Percentiles rank a stretch among this genome's conserved stretches.
These are phyloP conservation scores for Microcebus tavaratra DNA, from an alignment of 2,113 vertebrate species.

Conservation along the genomic window DNA sequence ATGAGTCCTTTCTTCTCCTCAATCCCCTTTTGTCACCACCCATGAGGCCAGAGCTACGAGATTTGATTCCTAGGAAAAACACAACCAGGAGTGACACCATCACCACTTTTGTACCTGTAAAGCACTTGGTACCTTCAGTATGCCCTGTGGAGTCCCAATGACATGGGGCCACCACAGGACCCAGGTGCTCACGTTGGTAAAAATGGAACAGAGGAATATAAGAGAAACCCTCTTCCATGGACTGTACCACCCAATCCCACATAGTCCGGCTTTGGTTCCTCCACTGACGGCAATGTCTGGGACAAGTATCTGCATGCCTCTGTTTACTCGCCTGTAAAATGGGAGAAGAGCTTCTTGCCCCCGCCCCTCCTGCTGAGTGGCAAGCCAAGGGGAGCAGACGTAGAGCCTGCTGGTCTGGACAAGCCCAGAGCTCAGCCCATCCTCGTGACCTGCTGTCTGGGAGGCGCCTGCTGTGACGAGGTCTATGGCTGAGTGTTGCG, in stretches of 20 bases:
- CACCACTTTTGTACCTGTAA: background rate
- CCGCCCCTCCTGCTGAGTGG: background rate
- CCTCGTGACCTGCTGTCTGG: background rate
- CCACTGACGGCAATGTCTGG: background rate
- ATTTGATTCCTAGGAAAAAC: background rate
- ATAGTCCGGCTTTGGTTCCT: background rate
- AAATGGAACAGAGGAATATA: background rate
- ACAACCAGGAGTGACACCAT: too few species aligned
- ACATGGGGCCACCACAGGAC: background rate
- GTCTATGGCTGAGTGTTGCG: background rate
- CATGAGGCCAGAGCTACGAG: background rate
- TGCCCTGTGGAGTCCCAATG: background rate
- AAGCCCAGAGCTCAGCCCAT: conserved; percentile 10
- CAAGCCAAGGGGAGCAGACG: background rate
- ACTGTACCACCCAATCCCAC: background rate
- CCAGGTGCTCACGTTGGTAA: background rate
- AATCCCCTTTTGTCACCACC: background rate
- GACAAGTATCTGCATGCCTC: conserved; percentile 53
- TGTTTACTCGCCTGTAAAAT: conserved; percentile 71
- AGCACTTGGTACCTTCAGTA: background rate
- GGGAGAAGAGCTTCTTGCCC: conserved; percentile 37
- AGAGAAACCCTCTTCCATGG: background rate
- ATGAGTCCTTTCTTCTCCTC: background rate
- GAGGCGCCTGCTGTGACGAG: background rate
- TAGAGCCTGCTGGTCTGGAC: conserved; percentile 33